Evolutionary conservation across 2,113 vertebrate genomes (phyloP).

Genomic region (Myotis brandtii): DNA sequence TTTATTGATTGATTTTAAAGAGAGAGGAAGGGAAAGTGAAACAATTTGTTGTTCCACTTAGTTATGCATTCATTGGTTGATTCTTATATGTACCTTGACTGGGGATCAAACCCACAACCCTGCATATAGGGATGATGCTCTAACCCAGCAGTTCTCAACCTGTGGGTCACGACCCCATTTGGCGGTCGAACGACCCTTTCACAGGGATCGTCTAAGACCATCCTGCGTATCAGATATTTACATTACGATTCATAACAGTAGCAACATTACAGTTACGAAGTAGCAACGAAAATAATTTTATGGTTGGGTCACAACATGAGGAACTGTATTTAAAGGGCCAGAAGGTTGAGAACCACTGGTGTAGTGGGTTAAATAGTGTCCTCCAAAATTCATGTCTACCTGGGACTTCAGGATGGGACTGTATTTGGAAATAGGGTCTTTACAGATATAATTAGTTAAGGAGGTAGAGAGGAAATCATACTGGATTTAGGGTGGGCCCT

Average conservation of each 20-base stretch:
- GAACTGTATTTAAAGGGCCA: too few relatives aligned
- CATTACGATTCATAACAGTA: too few relatives aligned
- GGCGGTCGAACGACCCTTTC: too few relatives aligned
- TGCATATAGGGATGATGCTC: neutral
- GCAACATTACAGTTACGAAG: too few relatives aligned
- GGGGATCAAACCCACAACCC: neutral
- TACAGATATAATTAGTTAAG: neutral
- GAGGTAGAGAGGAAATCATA: neutral
- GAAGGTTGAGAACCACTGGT: too few relatives aligned
- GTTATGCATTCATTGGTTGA: neutral
- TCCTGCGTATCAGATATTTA: too few relatives aligned
- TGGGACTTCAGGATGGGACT: neutral
- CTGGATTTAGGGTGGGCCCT: neutral
- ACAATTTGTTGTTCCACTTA: neutral
- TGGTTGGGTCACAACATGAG: too few relatives aligned
- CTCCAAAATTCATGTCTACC: neutral
- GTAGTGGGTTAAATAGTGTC: neutral
- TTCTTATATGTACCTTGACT: neutral
- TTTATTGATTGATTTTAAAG: neutral
- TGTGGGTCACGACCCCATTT: too few relatives aligned
- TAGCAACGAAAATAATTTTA: too few relatives aligned
- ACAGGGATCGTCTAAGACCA: too few relatives aligned
- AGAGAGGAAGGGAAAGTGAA: neutral
- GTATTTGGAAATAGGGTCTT: neutral
- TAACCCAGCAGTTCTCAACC: too few relatives aligned